Base-by-base conservation (phyloP, 1,140 invertebrate species). In the Archegozetes longisetosus region DNA sequence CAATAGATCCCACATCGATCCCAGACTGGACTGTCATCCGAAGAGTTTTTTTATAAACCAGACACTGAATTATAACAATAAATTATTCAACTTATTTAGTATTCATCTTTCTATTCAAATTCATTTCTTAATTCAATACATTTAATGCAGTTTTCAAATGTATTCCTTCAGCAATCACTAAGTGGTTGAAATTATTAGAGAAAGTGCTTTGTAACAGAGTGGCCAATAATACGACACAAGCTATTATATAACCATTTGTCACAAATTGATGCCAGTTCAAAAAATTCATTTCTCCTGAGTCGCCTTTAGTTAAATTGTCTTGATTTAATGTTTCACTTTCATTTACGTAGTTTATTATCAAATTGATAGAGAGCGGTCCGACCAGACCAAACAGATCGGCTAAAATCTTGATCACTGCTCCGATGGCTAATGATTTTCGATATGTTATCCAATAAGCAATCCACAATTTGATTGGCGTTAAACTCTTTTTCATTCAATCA, bases 171-270 rank as follows among this genome's bases (percentile, higher is more conserved):
- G 85, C 79, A 59, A 84, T 85, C 13, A 87, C 78, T 47, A 89
- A 74, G 71, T 86, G 86, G 60, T 85, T 85, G 17, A 85, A 86
- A 57, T 83, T 80, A 74, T 91, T 86, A n/a, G 85, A 85, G 53
- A 89, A 75, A 26, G 82, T 82, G 62, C 82, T 83, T 73, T 90
- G 86, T 22, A 82, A 72, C 40, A 89, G 67, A 9, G 81, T 77
- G n/a, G 82, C 77, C 14, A 88, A 56, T 23, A 88, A 79, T 40
- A 88, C 77, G 14, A 86, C 68, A 52, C 82, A 70, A 25, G 83
- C 78, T 73, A 88, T 78, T 17, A 85, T 77, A 72, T 85, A 89
- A 20, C 85, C 85, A 73, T 89, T 88, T 61, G 72, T 73, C 51
- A 84, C 65, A 64, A 86, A 82, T 68, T 85, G 78, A 22, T 66